Base-by-base conservation (phyloP, 2,888 invertebrate genomes). In the Mesorhabditis spiculigera region DNA sequence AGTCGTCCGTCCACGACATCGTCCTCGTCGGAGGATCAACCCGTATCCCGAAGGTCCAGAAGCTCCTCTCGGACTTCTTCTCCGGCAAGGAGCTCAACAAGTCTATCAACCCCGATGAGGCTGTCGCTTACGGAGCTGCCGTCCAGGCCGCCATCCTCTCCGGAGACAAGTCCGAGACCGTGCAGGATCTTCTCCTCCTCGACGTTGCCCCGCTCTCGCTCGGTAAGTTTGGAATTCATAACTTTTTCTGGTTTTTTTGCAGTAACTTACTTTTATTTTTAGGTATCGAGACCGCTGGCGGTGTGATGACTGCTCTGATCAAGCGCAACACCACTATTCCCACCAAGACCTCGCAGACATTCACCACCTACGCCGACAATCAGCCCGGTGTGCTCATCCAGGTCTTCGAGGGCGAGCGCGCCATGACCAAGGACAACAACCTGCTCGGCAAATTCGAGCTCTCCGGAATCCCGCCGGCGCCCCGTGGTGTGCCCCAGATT, bases 31-130 rank as follows among this genome's bases (percentile, higher is more conserved):
- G 96, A 80, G 96, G 95, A 67, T 96, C 96, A 65, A 97, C 96
- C 50, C 92, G 96, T 88, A 96, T 88, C 94, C 95, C 45, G 94
- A 96, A 88, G 95, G 96, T 89, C 94, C 96, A 97, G 89, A 94
- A 95, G 28, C 28, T 28, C 28, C 28, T 28, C 28, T 28, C 28
- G 28, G 28, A 28, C 28, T 28, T 28, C 28, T 28, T 28, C 28
- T 28, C 28, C 28, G 28, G 28, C 28, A 28, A 28, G 28, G 28
- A 28, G 28, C 28, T 96, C 76, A 96, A 95, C 90, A 94, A 95
- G 87, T 89, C 90, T 70, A 95, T 96, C 89, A 95, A 96, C 87
- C 95, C 95, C 13, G 95, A 96, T 87, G 95, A 96, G 89, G 95
- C 95, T 82, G 96, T 96, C 10, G 96, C 96, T 4, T 95, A 94